Conservation (phyloP, 2,797 vertebrate species). For the Premnoplex brunnescens region DNA sequence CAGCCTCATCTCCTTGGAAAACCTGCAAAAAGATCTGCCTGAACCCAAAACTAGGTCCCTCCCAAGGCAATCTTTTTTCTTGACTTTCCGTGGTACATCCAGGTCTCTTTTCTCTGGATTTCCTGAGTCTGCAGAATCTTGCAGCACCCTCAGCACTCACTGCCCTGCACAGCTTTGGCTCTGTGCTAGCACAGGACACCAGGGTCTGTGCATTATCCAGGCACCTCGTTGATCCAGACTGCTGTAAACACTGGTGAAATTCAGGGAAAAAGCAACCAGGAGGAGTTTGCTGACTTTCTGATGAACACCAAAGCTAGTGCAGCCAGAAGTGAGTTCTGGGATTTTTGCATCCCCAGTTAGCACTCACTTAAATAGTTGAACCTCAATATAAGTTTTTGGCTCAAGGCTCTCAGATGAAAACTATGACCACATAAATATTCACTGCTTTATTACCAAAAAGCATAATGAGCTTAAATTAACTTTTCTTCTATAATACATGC, state of each 20-base stretch:
- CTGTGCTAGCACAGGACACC: rapidly evolving
- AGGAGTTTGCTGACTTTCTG: background rate
- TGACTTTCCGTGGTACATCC: background rate
- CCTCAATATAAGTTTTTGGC: background rate
- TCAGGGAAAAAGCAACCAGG: background rate
- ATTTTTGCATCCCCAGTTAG: background rate
- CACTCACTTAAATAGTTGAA: background rate
- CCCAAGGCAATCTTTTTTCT: background rate
- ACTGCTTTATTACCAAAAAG: background rate
- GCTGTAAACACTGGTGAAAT: background rate
- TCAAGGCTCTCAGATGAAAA: background rate
- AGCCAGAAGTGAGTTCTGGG: background rate
- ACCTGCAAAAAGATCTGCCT: background rate
- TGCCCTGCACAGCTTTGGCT: background rate
- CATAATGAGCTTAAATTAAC: background rate
- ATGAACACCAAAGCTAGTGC: background rate
- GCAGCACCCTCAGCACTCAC: rapidly evolving
- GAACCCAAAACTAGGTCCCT: background rate
- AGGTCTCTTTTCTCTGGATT: background rate
- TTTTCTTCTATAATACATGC: background rate
- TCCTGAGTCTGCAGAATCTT: background rate
- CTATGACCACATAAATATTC: background rate
- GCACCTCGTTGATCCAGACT: background rate
- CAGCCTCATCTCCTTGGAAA: background rate
- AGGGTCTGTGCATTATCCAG: background rate